Base-by-base conservation (phyloP, 1,140 invertebrate genomes). In the Arion vulgaris region DNA sequence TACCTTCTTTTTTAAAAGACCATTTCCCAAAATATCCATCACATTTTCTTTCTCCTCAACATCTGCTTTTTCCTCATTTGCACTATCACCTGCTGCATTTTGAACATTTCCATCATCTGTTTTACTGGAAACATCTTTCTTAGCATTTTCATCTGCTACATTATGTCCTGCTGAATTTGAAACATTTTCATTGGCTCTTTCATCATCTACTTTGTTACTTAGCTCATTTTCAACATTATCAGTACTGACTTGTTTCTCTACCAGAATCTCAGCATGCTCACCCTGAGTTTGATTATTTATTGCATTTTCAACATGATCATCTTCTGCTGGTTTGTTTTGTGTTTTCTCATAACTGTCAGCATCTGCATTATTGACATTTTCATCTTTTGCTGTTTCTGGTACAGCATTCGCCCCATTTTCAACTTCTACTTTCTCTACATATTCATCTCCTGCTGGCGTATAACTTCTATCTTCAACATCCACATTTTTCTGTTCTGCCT, bases 21-120 rank as follows among this genome's bases (percentile, higher is more conserved):
- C 78, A 80, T 80, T 80, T 45, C 78, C 78, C 45, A 80, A 80
- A 49, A 80, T 80, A 71, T 80, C 78, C 62, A 80, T 45, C 9
- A 32, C 45, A 36, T 23, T 34, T 15, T 69, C 39, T 28, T 45
- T 32, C 39, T 80, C 78, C 5, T 79, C 53, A 34, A 38, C 38
- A 38, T 1, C 62, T n/a, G 57, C 49, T 26, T 32, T 38, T 34
- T 71, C 78, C 38, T 79, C 74, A 23, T 76, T 49, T 28, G 49
- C 26, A 4, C 23, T 76, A 26, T 53, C 32, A 53, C 49, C n/a
- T 4, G 36, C 49, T 41, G 45, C 41, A 28, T 53, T 32, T 36
- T 76, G 45, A 76, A 49, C 28, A 17, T 36, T 76, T 17, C 23
- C 41, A 53, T 36, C 19, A 17, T 53, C 74, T 15, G 45, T 53